A percentile compares a stretch with the other conserved stretches of the same genome.
phyloP scores from a whole-genome alignment of 2,888 invertebrate species.

The Noctua janthina region DNA sequence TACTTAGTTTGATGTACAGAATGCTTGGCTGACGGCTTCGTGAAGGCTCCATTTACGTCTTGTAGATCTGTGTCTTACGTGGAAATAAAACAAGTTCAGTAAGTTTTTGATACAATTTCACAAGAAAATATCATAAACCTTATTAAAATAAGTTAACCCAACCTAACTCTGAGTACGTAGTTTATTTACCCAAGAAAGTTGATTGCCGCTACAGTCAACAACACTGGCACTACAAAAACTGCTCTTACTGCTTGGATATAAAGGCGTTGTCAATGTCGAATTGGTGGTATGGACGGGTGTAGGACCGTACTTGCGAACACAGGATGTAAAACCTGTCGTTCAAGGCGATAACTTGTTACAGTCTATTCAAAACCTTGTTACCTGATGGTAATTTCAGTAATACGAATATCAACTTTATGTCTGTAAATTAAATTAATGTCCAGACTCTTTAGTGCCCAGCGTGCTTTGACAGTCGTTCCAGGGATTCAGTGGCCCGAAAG shows the following conservation, averaged over 20 bases:
- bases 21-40: too few relatives aligned
- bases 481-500: too few relatives aligned
- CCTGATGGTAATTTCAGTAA: neutral
- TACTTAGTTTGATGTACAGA: too few relatives aligned
- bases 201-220: neutral
- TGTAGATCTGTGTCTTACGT: neutral
- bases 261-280: neutral
- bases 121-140: conserved; percentile 12
- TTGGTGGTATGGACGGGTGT: neutral
- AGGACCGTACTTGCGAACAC: conserved; percentile 10
- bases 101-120: neutral
- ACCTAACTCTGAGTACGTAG: conserved; percentile 7
- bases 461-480: too few relatives aligned
- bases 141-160: neutral
- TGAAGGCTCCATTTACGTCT: too few relatives aligned
- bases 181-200: conserved; percentile 36
- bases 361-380: neutral
- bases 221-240: neutral
- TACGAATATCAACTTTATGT: neutral
- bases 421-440: too few relatives aligned
- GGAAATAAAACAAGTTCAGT: neutral
- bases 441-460: too few relatives aligned
- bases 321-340: conserved; percentile 57
- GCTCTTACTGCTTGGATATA: neutral
- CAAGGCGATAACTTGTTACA: conserved; percentile 36